phyloP scores from a whole-genome alignment of 2,113 vertebrate species.

The western clawed frog (Xenopus tropicalis) region UCB_Xtro_10.0 CM004443.2:198457001-198457500 shows the following conservation, averaged over 20 bases:
- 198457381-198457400: constrained; percentile 56
- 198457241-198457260: constrained; percentile 60
- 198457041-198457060: no score
- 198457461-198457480: constrained; percentile 46
- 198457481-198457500: no score
- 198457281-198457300: constrained; percentile 61
- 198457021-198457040: no score
- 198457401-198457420: constrained; percentile 53
- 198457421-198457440: constrained; percentile 54
- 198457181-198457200: no score
- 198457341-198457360: constrained; percentile 64
- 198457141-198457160: no score
- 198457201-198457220: no score
- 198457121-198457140: no score
- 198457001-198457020: no score
- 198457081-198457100: no score
- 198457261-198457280: constrained; percentile 62
- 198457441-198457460: constrained; percentile 55
- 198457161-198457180: no score
- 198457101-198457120: no score
- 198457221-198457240: constrained; percentile 19
- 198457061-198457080: no score
- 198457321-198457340: constrained; percentile 63
- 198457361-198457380: constrained; percentile 61
- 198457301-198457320: constrained; percentile 61